A percentile compares a stretch with the other conserved stretches of the same genome.
These are phyloP conservation scores for Pseudorhombus dupliciocellatus DNA, from an alignment of 2,113 vertebrate species.

Conservation along the genomic window DNA sequence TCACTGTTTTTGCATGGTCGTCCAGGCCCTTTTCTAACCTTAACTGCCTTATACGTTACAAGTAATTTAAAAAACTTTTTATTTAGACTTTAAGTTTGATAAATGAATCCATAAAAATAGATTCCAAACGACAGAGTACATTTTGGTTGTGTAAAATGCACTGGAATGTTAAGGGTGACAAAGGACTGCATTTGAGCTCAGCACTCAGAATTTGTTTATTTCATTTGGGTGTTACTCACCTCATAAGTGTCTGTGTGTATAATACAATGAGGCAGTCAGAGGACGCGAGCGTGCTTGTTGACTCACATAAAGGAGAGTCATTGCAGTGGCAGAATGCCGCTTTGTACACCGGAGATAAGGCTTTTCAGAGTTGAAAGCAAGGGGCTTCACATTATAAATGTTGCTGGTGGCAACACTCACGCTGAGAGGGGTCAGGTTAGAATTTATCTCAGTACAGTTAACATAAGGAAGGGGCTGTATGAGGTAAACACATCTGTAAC, in stretches of 20 bases:
- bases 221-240: constrained; percentile 35
- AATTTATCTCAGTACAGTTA: constrained; percentile 12
- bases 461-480: not conserved
- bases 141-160: not conserved
- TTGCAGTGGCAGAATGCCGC: constrained; percentile 44
- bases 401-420: constrained; percentile 18
- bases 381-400: constrained; percentile 41
- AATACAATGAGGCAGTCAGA: constrained; percentile 46
- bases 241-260: constrained; percentile 49
- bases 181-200: constrained; percentile 6
- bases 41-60: not conserved
- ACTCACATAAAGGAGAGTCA: constrained; percentile 61
- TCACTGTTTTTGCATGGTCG: too few relatives aligned
- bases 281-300: constrained; percentile 23
- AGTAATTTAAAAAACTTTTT: not conserved
- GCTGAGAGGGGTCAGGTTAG: constrained; percentile 23
- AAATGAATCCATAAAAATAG: constrained; percentile 5
- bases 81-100: constrained; percentile 6
- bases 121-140: not conserved
- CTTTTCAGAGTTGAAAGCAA: constrained; percentile 41
- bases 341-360: constrained; percentile 61
- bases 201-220: not conserved
- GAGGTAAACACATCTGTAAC: not conserved
- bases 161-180: constrained; percentile 8
- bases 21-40: not conserved